Percentiles rank a stretch among this genome's conserved stretches.
Conservation (phyloP, 2,888 invertebrate genomes). For the Heteromyza rotundicornis region DNA sequence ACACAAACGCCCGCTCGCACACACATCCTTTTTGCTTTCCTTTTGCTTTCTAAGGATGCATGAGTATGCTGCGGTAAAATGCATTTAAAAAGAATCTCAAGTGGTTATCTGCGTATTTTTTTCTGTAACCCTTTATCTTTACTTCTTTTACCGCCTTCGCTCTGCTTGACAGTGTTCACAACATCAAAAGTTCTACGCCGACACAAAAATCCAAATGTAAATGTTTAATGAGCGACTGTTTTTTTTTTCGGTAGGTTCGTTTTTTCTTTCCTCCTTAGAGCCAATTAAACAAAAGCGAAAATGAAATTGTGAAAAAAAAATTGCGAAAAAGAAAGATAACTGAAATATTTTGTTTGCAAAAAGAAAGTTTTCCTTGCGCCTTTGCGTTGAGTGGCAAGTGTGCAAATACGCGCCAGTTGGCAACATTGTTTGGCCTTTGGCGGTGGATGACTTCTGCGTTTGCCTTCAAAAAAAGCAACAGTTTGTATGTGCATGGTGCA, state of each 20-base stretch:
- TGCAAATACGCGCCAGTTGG: slow-evolving; percentile 39
- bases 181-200: slow-evolving; percentile 55
- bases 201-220: slow-evolving; percentile 49
- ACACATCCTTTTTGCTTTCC: slow-evolving; percentile 18
- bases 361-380: slow-evolving; percentile 23
- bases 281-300: slow-evolving; percentile 55
- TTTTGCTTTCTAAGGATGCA: slow-evolving; percentile 24
- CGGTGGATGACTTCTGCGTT: not conserved
- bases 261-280: slow-evolving; percentile 26
- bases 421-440: slow-evolving; percentile 35
- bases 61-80: slow-evolving; percentile 47
- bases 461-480: not conserved
- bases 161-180: slow-evolving; percentile 28
- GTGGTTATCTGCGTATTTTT: slow-evolving; percentile 46
- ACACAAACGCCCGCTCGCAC: slow-evolving; percentile 15
- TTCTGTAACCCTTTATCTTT: not conserved
- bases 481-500: not conserved
- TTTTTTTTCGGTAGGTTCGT: not conserved
- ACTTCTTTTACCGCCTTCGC: not conserved
- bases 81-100: slow-evolving; percentile 51
- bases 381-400: slow-evolving; percentile 48
- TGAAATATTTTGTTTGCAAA: slow-evolving; percentile 5
- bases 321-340: not conserved
- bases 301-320: slow-evolving; percentile 26
- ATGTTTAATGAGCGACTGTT: slow-evolving; percentile 47